Percentiles rank a stretch among this genome's conserved stretches.
Conservation (phyloP, 2,113 vertebrate genomes). For the Chionomys nivalis region DNA sequence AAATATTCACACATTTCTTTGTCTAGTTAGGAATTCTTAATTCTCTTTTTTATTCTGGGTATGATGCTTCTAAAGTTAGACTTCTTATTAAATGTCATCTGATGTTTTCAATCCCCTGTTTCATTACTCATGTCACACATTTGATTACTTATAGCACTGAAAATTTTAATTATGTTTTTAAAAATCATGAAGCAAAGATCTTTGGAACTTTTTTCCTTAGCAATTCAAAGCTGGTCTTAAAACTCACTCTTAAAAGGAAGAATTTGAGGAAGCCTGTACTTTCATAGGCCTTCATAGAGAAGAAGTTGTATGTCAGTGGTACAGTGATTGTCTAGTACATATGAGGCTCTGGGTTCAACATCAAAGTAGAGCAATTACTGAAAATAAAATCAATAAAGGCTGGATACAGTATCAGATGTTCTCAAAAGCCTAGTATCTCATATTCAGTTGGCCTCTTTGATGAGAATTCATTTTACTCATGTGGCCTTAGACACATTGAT, state of each 20-base stretch:
- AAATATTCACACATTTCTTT: neutral
- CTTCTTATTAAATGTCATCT: neutral
- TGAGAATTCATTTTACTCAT: neutral
- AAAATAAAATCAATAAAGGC: neutral
- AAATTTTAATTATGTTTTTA: conserved; percentile 45
- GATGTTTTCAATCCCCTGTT: neutral
- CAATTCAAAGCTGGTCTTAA: neutral
- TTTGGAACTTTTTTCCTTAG: no score
- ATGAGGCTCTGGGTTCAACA: neutral
- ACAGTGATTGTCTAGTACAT: neutral
- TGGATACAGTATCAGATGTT: neutral
- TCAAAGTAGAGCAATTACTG: neutral
- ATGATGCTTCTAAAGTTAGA: neutral
- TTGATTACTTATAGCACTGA: conserved; percentile 44
- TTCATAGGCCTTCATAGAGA: neutral
- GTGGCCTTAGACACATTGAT: neutral
- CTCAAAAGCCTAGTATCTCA: neutral
- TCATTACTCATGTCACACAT: neutral
- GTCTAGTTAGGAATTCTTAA: neutral
- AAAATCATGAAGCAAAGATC: conserved; percentile 27
- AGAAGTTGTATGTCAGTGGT: no score
- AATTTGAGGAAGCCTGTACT: neutral
- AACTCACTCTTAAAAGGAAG: neutral
- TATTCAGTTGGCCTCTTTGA: neutral
- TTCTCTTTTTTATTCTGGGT: neutral